These are phyloP conservation scores for Nilaparvata lugens DNA, from an alignment of 1,140 invertebrate species.

Conservation along the genomic window DNA sequence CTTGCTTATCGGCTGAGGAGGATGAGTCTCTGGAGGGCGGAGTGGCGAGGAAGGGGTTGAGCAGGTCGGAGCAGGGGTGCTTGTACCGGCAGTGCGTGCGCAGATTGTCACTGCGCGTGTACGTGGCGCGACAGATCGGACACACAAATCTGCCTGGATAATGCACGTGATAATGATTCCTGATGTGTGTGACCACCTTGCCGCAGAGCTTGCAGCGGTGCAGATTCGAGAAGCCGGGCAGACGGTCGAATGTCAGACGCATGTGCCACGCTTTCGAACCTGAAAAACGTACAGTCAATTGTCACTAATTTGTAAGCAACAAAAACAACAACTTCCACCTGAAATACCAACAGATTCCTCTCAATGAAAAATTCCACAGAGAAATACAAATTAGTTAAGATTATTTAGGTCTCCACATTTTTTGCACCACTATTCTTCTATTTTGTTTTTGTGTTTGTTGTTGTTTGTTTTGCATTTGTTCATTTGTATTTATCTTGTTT, in stretches of 20 bases:
- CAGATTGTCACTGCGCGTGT: conserved; percentile 79
- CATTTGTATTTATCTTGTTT: too few relatives aligned
- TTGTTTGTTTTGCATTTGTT: too few relatives aligned
- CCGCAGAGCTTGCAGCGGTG: conserved; percentile 84
- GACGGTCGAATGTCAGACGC: conserved; percentile 80
- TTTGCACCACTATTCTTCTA: too few relatives aligned
- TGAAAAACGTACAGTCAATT: conserved; percentile 46
- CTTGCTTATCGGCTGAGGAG: neutral
- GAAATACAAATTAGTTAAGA: too few relatives aligned
- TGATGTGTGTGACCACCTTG: conserved; percentile 83
- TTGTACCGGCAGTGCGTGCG: conserved; percentile 83
- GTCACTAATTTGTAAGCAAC: too few relatives aligned
- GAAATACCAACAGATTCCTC: too few relatives aligned
- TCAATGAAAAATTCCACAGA: too few relatives aligned
- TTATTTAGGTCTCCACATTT: too few relatives aligned
- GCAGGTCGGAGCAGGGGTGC: conserved; percentile 63
- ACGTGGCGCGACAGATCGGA: conserved; percentile 74
- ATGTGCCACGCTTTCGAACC: conserved; percentile 86
- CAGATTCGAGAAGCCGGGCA: conserved; percentile 71
- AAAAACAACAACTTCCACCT: too few relatives aligned
- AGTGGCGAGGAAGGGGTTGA: neutral
- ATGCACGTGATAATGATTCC: conserved; percentile 84
- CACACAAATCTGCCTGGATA: conserved; percentile 81
- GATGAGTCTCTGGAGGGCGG: neutral
- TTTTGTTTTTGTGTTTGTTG: too few relatives aligned